Base-by-base conservation (phyloP, 2,888 invertebrate species). In the Lasioglossum vierecki region DNA sequence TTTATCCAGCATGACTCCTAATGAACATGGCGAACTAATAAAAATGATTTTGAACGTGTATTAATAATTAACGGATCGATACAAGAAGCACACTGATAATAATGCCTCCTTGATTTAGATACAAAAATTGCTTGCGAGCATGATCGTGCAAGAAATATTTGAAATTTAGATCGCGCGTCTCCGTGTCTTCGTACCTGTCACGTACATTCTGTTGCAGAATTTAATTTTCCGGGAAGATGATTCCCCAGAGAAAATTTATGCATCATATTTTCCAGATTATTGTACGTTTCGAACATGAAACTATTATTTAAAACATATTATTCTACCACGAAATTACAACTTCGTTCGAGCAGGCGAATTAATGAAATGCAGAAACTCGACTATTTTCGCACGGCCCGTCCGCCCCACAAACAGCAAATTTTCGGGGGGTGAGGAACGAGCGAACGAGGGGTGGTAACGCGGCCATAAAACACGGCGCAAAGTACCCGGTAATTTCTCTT, bases 401-500 rank as follows among this genome's bases (percentile, higher is more conserved):
- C n/a, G 22, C 22, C 22, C 49, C 18, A 6, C 18, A 49, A 49
- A 49, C 49, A n/a, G 53, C 53, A 53, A 53, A 53, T n/a, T 11
- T 63, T 63, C 30, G 15, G 15, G 15, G 30, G 30, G 30, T 15
- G 15, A 63, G 5, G 26, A n/a, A 30, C 63, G 30, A 15, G 1
- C 22, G 68, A 41, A 39, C 68, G 41, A 39, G 39, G 22, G 68
- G 2, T 39, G 41, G 68, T 22, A 41, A 41, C 68, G 68, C n/a
- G 22, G 41, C 41, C 68, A 68, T 68, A 68, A 68, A 68, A 68
- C 41, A 39, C 41, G 41, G 35, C 39, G 41, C 68, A 68, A 68
- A 68, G 68, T 68, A 68, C 41, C 68, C 41, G 41, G 68, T 68
- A 68, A 71, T 44, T 71, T 71, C 44, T 71, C 71, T 44, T 71